Base-by-base conservation (phyloP, 1,140 invertebrate species). In the Eurosta solidaginis region DNA sequence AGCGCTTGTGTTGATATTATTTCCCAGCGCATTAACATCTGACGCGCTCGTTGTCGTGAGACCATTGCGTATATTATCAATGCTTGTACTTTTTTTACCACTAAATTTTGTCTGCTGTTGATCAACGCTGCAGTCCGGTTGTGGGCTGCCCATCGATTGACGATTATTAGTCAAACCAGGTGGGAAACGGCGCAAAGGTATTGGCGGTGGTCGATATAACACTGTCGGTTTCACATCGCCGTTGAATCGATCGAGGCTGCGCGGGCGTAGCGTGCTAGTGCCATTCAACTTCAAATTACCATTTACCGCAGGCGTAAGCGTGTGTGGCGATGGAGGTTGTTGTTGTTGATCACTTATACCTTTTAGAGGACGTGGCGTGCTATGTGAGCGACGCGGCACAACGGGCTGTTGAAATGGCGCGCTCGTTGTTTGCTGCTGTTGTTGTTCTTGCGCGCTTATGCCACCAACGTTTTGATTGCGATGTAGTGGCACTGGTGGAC, bases 221-320 rank as follows among this genome's bases (percentile, higher is more conserved):
- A 77, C 77, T 20, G 40, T 45, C 6, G 54, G 76, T 10, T 76
- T 59, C 22, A 49, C 82, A 50, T 77, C 77, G 2, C 78, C 80
- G 81, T 83, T 86, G 14, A 82, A 87, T 12, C 87, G 85, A 81
- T 88, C 87, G 27, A 88, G 59, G 44, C 87, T 88, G 6, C 87
- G 79, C 1, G 87, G 87, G 22, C 87, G 79, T 78, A 83, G 83
- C 36, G 59, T 17, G 1, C 33, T 40, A 33, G 33, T 33, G n/a
- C 81, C 83, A 77, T 86, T 87, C 1, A 85, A 42, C 2, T 81
- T 81, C 17, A 45, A 27, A 17, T 82, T 80, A 47, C 84, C 83
- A 14, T 80, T 77, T 68, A 14, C 77, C 22, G 49, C 44, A 74
- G 74, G 68, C 36, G 74, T 40, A 49, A 49, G 29, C 17, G 78